Base-by-base conservation (phyloP, 2,113 vertebrate genomes). In the Tetraodon nigroviridis region DNA sequence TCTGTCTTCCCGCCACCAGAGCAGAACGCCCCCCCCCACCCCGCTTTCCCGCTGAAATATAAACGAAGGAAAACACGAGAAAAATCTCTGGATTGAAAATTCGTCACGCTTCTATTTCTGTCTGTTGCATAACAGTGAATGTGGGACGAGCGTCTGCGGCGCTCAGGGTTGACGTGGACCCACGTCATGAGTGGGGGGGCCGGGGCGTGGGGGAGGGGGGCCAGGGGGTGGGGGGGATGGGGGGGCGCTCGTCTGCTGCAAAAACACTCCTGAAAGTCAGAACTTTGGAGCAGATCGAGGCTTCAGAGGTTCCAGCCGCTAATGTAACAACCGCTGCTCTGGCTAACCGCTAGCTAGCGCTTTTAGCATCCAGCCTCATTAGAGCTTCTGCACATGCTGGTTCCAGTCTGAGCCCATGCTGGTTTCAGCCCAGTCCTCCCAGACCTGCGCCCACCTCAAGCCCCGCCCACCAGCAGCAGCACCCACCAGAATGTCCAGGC, bases 401-500 rank as follows among this genome's bases (percentile, higher is more conserved):
- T n/a, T n/a, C n/a, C n/a, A n/a, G n/a, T n/a, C n/a, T n/a, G n/a
- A n/a, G n/a, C n/a, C n/a, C n/a, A n/a, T n/a, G n/a, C n/a, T n/a
- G n/a, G n/a, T n/a, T n/a, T n/a, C n/a, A n/a, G n/a, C n/a, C n/a
- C n/a, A n/a, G n/a, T n/a, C n/a, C n/a, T n/a, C n/a, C n/a, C n/a
- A n/a, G n/a, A n/a, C n/a, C n/a, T n/a, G n/a, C n/a, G n/a, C n/a
- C n/a, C n/a, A n/a, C n/a, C n/a, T n/a, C 32, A 37, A 10, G 32
- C 32, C 12, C 32, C 32, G 32, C 32, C 32, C 32, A 8, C 15
- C 57, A 63, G 64, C 40, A 37, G 4, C 18, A 4, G 5, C 48
- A 81, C 81, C 10, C 46, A 84, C 83, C 81, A 86, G 63, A 52
- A 80, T 84, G 69, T 85, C 96, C 87, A 99, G 92, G 87, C 96